Evolutionary conservation across 2,888 invertebrate species (phyloP), one percentile per base, ranked within the genome.

Genomic region (Drosophila nigricruria): DNA sequence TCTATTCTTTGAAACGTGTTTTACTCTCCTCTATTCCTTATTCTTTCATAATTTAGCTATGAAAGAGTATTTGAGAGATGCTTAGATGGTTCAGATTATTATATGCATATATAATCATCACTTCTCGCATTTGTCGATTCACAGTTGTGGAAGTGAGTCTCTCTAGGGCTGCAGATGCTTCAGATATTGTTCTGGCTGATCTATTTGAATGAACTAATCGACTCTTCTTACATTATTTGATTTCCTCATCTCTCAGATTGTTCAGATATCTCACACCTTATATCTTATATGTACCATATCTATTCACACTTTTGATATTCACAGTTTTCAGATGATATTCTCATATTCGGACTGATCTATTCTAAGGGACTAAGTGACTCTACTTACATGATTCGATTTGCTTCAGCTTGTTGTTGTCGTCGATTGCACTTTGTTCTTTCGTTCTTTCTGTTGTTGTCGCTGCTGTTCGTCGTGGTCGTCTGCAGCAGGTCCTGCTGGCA

Each of bases 351-450:
- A 2, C 10, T 23, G 45, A 16, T 36, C 36, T 36, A 14, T 36
- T 45, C 12, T 27, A 27, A 18, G 12, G 12, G 20, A 12, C 1
- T 10, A 10, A 10, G 9, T 2, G 10, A 10, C 6, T 40, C 10
- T 20, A 66, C 65, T 70, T 70, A 43, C 43, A 14, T 54, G 42
- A 53, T 36, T 27, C 2, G 30, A 14, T 25, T 45, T 23, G 0
- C 50, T 50, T 34, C 16, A 8, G 6, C 6, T 6, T 30, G 16
- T 47, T 23, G 47, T 20, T 42, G 27, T 52, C 47, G 52, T 20
- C 20, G 38, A 69, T 53, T 69, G 68, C 53, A 52, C 43, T 68
- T 69, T 47, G 34, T 32, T 71, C n/a, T n/a, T 40, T 58, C 18
- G 34, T 43, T 23, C 18, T 14, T 9, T 30, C 47, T 34, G 38